These are phyloP conservation scores for Petrosia ficiformis DNA, from an alignment of 37 sponge, comb jelly and placozoan species.

Conservation along the genomic window DNA sequence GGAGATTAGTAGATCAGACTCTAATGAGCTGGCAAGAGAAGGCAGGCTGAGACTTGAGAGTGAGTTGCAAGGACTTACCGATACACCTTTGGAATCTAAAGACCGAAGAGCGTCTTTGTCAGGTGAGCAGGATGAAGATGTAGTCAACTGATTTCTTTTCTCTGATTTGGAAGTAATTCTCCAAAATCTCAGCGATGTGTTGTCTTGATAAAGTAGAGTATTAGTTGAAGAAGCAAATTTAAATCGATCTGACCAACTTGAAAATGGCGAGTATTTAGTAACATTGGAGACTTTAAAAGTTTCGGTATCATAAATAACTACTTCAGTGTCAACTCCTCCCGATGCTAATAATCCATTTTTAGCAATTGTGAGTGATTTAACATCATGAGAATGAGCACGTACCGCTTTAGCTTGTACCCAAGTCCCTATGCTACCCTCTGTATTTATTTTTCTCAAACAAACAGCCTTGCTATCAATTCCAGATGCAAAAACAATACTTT, in stretches of 20 bases:
- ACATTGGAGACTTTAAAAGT: conserved; percentile 6
- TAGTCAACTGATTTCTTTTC: not conserved
- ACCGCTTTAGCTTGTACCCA: conserved; percentile 61
- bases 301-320: conserved; percentile 21
- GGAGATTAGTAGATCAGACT: not conserved
- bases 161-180: conserved; percentile 1
- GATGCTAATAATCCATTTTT: conserved; percentile 43
- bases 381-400: conserved; percentile 70
- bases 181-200: conserved; percentile 41
- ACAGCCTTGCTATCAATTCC: conserved; percentile 78
- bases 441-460: conserved; percentile 15
- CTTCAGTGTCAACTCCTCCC: conserved; percentile 72
- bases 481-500: conserved; percentile 52
- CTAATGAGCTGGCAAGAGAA: not conserved
- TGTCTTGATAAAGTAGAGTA: conserved; percentile 30
- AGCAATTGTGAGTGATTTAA: conserved; percentile 48
- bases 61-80: not conserved
- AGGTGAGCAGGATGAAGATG: not conserved
- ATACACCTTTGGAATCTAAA: not conserved
- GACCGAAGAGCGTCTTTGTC: not conserved
- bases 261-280: conserved; percentile 32
- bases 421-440: conserved; percentile 4
- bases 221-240: conserved; percentile 23
- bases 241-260: conserved; percentile 10
- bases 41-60: not conserved